A percentile compares a stretch with the other conserved stretches of the same genome.
Conservation (phyloP, 2,113 vertebrate species). For the Melanotaenia duboulayi region DNA sequence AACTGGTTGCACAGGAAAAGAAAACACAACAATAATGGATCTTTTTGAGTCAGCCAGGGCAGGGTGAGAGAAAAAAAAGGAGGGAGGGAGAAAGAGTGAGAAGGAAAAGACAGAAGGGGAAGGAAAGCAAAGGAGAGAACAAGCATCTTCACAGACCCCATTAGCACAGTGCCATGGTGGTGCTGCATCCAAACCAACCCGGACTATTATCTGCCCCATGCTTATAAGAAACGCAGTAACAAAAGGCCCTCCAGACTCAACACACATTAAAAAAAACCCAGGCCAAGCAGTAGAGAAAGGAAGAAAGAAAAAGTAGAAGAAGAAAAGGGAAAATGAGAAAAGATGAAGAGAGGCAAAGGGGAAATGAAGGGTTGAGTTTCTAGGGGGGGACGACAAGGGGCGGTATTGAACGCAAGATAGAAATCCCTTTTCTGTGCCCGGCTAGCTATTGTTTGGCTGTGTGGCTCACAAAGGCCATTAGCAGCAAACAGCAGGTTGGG, state of each 20-base stretch:
- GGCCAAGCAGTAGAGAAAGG: slow-evolving; percentile 62
- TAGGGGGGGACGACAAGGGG: slow-evolving; percentile 43
- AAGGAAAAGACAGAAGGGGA: slow-evolving; percentile 34
- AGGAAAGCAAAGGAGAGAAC: slow-evolving; percentile 46
- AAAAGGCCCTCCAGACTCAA: slow-evolving; percentile 82
- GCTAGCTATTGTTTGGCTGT: slow-evolving; percentile 92
- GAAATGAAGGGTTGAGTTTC: slow-evolving; percentile 48
- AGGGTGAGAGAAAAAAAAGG: slow-evolving; percentile 8
- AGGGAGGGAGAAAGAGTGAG: slow-evolving; percentile 20
- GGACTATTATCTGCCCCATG: slow-evolving; percentile 79
- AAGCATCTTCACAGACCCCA: slow-evolving; percentile 77
- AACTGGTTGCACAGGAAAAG: slow-evolving; percentile 64
- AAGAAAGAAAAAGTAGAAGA: slow-evolving; percentile 59
- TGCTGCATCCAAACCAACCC: slow-evolving; percentile 74
- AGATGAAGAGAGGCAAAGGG: slow-evolving; percentile 63
- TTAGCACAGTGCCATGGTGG: slow-evolving; percentile 82
- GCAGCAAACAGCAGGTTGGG: slow-evolving; percentile 97
- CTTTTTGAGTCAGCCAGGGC: slow-evolving; percentile 71
- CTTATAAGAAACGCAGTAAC: slow-evolving; percentile 82
- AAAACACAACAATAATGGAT: slow-evolving; percentile 68
- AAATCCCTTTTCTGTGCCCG: slow-evolving; percentile 86
- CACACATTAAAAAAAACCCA: slow-evolving; percentile 36
- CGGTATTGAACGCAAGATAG: slow-evolving; percentile 83
- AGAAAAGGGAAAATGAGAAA: slow-evolving; percentile 70
- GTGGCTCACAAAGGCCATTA: slow-evolving; percentile 94